Evolutionary conservation across 2,888 invertebrate genomes (phyloP).

Genomic region (Ennomos fuscantarius): DNA sequence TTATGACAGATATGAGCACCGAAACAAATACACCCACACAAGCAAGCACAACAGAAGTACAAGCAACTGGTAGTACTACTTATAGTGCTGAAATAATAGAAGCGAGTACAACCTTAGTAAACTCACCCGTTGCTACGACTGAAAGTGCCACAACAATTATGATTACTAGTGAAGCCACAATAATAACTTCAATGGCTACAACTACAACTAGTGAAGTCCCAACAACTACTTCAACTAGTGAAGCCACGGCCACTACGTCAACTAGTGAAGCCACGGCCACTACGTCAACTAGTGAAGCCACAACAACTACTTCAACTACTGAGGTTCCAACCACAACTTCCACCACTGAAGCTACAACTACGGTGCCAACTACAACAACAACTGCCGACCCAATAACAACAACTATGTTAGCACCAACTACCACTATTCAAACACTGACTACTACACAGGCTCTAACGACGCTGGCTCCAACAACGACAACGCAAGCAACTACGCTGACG

Average conservation of each 20-base stretch:
- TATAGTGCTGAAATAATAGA: conserved; percentile 34
- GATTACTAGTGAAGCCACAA: conserved; percentile 22
- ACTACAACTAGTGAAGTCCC: conserved; percentile 38
- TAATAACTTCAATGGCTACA: conserved; percentile 24
- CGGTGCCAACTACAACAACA: conserved; percentile 34
- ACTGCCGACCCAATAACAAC: conserved; percentile 39
- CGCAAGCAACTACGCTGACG: conserved; percentile 51
- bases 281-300: conserved; percentile 40
- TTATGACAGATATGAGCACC: conserved; percentile 55
- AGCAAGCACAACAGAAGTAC: conserved; percentile 47
- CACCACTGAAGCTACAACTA: conserved; percentile 24
- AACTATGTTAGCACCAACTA: conserved; percentile 45
- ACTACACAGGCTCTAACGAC: conserved; percentile 47
- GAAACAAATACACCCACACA: conserved; percentile 52
- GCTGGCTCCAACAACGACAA: conserved; percentile 41
- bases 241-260: conserved; percentile 12
- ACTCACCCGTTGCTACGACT: conserved; percentile 42
- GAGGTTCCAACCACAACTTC: conserved; percentile 19
- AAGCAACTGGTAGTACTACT: conserved; percentile 47
- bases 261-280: conserved; percentile 25
- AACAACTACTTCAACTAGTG: conserved; percentile 44
- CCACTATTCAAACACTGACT: conserved; percentile 41
- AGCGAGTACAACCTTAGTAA: conserved; percentile 17
- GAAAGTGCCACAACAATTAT: conserved; percentile 31
- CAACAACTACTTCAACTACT: conserved; percentile 10